A percentile compares a stretch with the other conserved stretches of the same genome.
Evolutionary conservation across 2,113 vertebrate species (phyloP).

Genomic region (Aphyosemion australe): DNA sequence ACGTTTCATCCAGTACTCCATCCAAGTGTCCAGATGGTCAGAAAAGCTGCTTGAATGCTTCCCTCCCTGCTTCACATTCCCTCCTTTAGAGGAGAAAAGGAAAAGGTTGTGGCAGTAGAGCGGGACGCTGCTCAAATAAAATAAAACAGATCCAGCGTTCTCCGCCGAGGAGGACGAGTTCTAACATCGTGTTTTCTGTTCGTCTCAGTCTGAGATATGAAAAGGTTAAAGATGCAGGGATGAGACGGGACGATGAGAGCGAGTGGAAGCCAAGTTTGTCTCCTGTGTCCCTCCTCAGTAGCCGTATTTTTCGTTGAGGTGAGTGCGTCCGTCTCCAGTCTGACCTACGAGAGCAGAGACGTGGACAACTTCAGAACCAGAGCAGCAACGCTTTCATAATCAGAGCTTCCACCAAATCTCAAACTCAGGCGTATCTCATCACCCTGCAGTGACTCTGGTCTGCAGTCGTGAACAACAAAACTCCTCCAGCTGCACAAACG

Average conservation of each 20-base stretch:
- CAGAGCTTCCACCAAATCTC: background rate
- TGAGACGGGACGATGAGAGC: background rate
- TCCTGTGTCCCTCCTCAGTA: constrained; percentile 77
- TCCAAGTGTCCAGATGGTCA: constrained; percentile 81
- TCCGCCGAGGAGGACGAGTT: background rate
- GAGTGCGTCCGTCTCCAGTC: constrained; percentile 92
- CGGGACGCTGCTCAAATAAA: constrained; percentile 41
- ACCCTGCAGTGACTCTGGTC: constrained; percentile 39
- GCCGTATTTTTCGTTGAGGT: constrained; percentile 96
- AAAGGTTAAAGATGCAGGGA: background rate
- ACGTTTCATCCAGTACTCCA: constrained; percentile 73
- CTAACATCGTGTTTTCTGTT: background rate
- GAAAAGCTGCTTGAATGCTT: constrained; percentile 74
- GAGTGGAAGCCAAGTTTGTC: constrained; percentile 6
- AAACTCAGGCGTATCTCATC: constrained; percentile 43
- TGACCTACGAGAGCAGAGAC: constrained; percentile 80
- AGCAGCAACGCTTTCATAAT: background rate
- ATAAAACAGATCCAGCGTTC: constrained; percentile 22
- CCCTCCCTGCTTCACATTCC: constrained; percentile 39
- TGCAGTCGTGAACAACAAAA: constrained; percentile 37
- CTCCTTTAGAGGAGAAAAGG: constrained; percentile 46
- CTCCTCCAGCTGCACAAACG: constrained; percentile 36
- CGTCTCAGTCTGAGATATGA: background rate
- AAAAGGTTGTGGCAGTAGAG: constrained; percentile 63
- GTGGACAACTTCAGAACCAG: background rate